Percentiles rank a stretch among this genome's conserved stretches.
Evolutionary conservation across 2,888 invertebrate species (phyloP).

Genomic region (Diaprepes abbreviatus): DNA sequence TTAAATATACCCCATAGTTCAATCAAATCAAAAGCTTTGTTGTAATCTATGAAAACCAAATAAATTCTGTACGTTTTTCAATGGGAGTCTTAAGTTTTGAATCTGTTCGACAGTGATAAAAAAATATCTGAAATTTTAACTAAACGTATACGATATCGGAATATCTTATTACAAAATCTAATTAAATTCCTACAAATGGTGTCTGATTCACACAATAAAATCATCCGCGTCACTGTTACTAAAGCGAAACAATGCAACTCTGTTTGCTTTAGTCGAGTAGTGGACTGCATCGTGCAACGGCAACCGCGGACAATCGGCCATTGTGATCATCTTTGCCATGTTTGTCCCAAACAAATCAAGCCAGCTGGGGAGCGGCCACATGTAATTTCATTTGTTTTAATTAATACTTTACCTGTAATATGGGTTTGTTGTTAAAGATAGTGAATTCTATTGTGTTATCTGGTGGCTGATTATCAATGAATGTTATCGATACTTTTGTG

Average conservation of each 20-base stretch:
- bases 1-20: too few species aligned
- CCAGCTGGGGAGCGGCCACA: constrained; percentile 33
- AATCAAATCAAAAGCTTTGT: too few species aligned
- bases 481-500: too few species aligned
- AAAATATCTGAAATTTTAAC: too few species aligned
- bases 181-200: not conserved
- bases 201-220: constrained; percentile 1
- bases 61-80: too few species aligned
- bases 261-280: constrained; percentile 27
- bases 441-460: not conserved
- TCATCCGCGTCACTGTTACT: not conserved
- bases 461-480: too few species aligned
- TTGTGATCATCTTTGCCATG: constrained; percentile 34
- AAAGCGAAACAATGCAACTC: constrained; percentile 12
- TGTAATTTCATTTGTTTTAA: constrained; percentile 37
- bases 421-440: not conserved
- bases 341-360: constrained; percentile 43
- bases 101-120: too few species aligned
- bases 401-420: constrained; percentile 30
- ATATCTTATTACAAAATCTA: not conserved
- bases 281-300: constrained; percentile 19
- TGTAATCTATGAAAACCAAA: too few species aligned
- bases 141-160: not conserved
- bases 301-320: constrained; percentile 30
- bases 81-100: too few species aligned